A percentile compares a stretch with the other conserved stretches of the same genome.
Evolutionary conservation across 2,797 vertebrate genomes (phyloP).

Genomic region (Diglossa cyanea): DNA sequence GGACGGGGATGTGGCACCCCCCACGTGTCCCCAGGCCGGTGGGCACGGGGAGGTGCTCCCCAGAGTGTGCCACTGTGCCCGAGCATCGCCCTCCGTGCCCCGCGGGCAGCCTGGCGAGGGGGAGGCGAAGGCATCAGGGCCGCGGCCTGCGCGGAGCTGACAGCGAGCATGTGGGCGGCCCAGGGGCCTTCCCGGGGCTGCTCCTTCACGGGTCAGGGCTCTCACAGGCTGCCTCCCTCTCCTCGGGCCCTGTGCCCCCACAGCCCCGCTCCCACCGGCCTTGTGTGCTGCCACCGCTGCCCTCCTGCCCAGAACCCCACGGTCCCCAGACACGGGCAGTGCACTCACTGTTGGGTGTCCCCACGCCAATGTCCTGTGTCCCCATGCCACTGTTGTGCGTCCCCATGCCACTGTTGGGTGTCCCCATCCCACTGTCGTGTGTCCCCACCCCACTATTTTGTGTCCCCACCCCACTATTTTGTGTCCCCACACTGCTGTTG

Average conservation of each 20-base stretch:
- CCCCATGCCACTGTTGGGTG: fast-evolving
- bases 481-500: fast-evolving
- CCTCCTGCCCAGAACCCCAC: fast-evolving
- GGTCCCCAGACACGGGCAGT: fast-evolving
- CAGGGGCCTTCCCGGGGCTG: not conserved
- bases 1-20: fast-evolving
- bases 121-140: not conserved
- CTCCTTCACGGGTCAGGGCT: constrained; percentile 40
- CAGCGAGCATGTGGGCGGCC: constrained; percentile 31
- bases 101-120: not conserved
- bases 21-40: fast-evolving
- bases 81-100: not conserved
- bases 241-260: not conserved
- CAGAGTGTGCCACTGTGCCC: not conserved
- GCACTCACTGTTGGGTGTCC: fast-evolving
- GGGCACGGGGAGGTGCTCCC: not conserved
- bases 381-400: fast-evolving
- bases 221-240: not conserved
- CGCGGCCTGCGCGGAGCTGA: not conserved
- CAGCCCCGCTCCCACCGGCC: not conserved
- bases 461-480: fast-evolving
- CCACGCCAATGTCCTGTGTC: fast-evolving
- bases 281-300: fast-evolving
- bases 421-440: fast-evolving
- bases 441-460: fast-evolving